Conservation (phyloP, 2,888 invertebrate species). For the Gastrophysa polygoni region DNA sequence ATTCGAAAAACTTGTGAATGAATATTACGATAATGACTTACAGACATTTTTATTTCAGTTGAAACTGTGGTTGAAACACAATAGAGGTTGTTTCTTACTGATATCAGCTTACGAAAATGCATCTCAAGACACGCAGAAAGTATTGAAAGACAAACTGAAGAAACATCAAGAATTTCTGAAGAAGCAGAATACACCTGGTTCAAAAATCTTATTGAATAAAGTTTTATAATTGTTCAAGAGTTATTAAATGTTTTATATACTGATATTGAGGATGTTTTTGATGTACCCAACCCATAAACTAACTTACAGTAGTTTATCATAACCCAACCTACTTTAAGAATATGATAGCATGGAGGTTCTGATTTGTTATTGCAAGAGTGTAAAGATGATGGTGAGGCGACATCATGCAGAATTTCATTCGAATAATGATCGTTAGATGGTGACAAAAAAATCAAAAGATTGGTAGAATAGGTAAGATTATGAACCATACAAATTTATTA, state of each 20-base stretch:
- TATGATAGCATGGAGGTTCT: too few relatives aligned
- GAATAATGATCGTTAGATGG: too few relatives aligned
- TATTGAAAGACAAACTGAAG: conserved; percentile 62
- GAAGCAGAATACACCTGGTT: conserved; percentile 64
- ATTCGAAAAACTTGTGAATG: conserved; percentile 2
- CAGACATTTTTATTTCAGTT: conserved; percentile 59
- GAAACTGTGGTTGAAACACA: conserved; percentile 70
- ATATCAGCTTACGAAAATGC: conserved; percentile 71
- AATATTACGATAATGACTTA: neutral
- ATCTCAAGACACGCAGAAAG: conserved; percentile 55
- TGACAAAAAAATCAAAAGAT: too few relatives aligned
- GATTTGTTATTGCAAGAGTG: too few relatives aligned
- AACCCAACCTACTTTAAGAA: too few relatives aligned
- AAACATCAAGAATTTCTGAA: conserved; percentile 59
- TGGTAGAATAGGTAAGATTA: too few relatives aligned
- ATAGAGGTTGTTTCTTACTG: conserved; percentile 79
- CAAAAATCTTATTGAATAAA: conserved; percentile 65
- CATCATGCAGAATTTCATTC: too few relatives aligned
- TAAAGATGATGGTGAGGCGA: too few relatives aligned
- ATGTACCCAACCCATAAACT: too few relatives aligned
- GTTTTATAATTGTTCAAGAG: conserved; percentile 25
- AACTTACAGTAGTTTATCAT: too few relatives aligned
- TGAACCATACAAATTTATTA: too few relatives aligned
- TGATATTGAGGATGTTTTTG: too few relatives aligned
- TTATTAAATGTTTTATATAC: conserved; percentile 1